Percentiles rank a stretch among this genome's conserved stretches.
Conservation (phyloP, 2,888 invertebrate species). For the Apocheima hispidaria region DNA sequence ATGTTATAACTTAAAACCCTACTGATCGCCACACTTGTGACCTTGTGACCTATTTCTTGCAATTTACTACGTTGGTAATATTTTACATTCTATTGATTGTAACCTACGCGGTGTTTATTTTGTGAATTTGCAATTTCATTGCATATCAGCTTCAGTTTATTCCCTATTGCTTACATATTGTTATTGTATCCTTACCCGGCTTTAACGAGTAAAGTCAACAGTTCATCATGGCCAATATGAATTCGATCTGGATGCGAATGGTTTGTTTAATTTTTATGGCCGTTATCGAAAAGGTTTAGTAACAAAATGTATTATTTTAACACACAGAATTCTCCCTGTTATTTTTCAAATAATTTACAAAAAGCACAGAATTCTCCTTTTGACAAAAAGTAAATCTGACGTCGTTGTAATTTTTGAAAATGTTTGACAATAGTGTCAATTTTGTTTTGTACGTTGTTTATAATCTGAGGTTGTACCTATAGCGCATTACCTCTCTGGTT, state of each 20-base stretch:
- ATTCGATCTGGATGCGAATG: constrained; percentile 69
- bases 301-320: not conserved
- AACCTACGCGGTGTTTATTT: constrained; percentile 1
- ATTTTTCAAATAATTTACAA: too few relatives aligned
- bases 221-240: constrained; percentile 65
- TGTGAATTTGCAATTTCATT: not conserved
- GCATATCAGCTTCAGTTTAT: not conserved
- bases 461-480: too few relatives aligned
- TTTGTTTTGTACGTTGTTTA: too few relatives aligned
- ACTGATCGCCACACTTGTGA: constrained; percentile 17
- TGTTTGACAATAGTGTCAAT: too few relatives aligned
- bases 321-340: too few relatives aligned
- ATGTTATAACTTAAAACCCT: too few relatives aligned
- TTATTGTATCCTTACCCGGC: not conserved
- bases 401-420: too few relatives aligned
- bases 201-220: not conserved
- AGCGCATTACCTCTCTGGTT: too few relatives aligned
- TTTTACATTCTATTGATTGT: constrained; percentile 16
- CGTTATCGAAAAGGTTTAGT: not conserved
- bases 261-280: constrained; percentile 54
- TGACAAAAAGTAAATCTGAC: too few relatives aligned
- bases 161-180: constrained; percentile 2
- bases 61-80: constrained; percentile 13
- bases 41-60: constrained; percentile 5
- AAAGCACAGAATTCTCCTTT: too few relatives aligned